A percentile compares a stretch with the other conserved stretches of the same genome.
These are phyloP conservation scores for Agonopterix alstromeriana DNA, from an alignment of 2,888 invertebrate species.

Conservation along the genomic window DNA sequence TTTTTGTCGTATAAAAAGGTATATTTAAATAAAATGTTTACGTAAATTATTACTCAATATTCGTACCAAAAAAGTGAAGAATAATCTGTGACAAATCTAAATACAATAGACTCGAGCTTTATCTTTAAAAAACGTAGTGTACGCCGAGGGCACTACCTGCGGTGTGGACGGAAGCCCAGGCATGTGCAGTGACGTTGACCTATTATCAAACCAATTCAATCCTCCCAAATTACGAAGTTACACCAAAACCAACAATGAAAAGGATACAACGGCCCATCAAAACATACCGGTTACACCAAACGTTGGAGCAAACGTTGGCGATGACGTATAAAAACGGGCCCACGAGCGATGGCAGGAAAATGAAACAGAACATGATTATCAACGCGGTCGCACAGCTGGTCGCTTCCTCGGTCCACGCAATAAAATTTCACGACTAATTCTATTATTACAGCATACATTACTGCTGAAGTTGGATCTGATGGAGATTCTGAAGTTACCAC, in stretches of 20 bases:
- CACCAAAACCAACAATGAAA: slow-evolving; percentile 4
- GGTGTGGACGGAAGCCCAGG: too few relatives aligned
- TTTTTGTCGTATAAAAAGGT: too few relatives aligned
- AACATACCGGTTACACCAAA: slow-evolving; percentile 15
- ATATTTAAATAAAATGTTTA: too few relatives aligned
- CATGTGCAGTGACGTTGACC: slow-evolving; percentile 13
- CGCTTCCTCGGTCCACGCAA: slow-evolving; percentile 18
- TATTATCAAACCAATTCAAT: slow-evolving; percentile 23
- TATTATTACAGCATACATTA: slow-evolving; percentile 19
- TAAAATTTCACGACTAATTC: slow-evolving; percentile 13
- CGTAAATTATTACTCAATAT: too few relatives aligned
- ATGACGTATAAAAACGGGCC: slow-evolving; percentile 36
- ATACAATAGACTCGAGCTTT: background rate
- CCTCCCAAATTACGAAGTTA: slow-evolving; percentile 18
- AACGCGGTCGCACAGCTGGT: slow-evolving; percentile 56
- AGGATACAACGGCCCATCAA: background rate
- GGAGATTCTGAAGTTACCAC: background rate
- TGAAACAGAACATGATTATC: slow-evolving; percentile 56
- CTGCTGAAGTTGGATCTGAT: slow-evolving; percentile 1
- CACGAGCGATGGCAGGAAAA: slow-evolving; percentile 45
- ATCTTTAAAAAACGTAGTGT: background rate
- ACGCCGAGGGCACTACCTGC: too few relatives aligned
- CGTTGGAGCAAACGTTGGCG: slow-evolving; percentile 28
- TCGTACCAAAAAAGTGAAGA: too few relatives aligned
- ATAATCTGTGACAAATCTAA: background rate